Base-by-base conservation (phyloP, 1,140 invertebrate species). In the Drosophila simulans region DNA sequence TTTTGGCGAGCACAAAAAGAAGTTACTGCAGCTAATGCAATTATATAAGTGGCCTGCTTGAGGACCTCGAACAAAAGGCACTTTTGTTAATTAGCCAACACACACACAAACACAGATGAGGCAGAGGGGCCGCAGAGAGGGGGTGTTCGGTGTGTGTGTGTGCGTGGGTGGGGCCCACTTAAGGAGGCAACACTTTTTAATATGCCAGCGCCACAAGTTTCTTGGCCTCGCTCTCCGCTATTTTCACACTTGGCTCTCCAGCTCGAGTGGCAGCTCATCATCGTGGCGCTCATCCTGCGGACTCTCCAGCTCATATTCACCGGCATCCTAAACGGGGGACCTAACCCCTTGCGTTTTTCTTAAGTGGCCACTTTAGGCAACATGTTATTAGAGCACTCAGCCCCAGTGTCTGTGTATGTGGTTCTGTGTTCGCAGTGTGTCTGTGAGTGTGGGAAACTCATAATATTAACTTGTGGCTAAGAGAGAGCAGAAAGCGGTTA, bases 41-140 rank as follows among this genome's bases (percentile, higher is more conserved):
- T 88, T 88, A 89, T 84, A 89, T 74, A 89, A 88, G 84, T 84
- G 80, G 59, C 81, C 69, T 80, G 78, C 72, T 77, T 77, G 51
- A 77, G 79, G 60, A 72, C 72, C 72, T 75, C 72, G 51, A 66
- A 84, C 80, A 85, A 82, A 79, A 80, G 72, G 56, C 83, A 89
- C 84, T 89, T 80, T 80, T 76, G 84, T 74, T 89, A 88, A 88
- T 88, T 88, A 88, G 84, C 79, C 59, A 72, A 68, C 76, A 66
- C 58, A 34, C 51, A 53, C 31, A 42, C 54, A 34, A 27, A 48
- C 27, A 40, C 20, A 48, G 12, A 31, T 58, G 56, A 27, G 7
- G 2, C 12, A 20, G 15, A 8, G 57, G n/a, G 34, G 13, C 2
- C 31, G 31, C 17, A 8, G 42, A 17, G 43, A 5, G 5, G 31